Base-by-base conservation (phyloP, 2,113 vertebrate genomes). In the Mesembrinibis cayennensis region DNA sequence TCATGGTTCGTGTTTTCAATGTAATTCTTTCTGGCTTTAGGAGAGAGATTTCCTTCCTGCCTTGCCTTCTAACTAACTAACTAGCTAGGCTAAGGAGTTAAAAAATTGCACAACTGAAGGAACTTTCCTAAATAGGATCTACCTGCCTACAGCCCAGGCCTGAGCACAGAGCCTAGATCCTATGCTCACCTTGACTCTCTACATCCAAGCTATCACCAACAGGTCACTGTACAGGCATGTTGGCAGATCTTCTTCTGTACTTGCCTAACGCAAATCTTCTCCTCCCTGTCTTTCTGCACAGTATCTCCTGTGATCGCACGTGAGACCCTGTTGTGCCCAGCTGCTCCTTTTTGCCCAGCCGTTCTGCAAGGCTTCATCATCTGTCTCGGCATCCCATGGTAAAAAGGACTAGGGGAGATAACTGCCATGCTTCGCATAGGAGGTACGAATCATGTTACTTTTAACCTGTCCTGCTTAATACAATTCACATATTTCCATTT, bases 371-470 rank as follows among this genome's bases (percentile, higher is more conserved):
- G 19, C 38, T 86, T 55, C 12, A 9, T 83, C 6, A 0, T 29
- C 30, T 22, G 2, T 42, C 67, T 77, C 0, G 0, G 7, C 11
- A 21, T 59, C n/a, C 38, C 13, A 2, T 5, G 6, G n/a, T 19
- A 50, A 76, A 86, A 86, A 73, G 23, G 55, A 47, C 59, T 4
- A 12, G 13, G 8, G 36, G 25, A 72, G 14, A 10, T 72, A 32
- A 65, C 23, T 59, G 18, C 30, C 13, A 18, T 13, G 9, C 38
- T 70, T 77, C 42, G 50, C 29, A 9, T 30, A 27, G 0, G 1
- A 86, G 26, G 32, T 70, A 80, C 0, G 1, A 70, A 45, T 52
- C 49, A 34, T 3, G 1, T 56, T 62, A 50, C 17, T 70, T 88
- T 70, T 86, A 61, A 23, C 38, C 16, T 82, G 25, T 45, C 9